Evolutionary conservation across 2,888 invertebrate species (phyloP), one percentile per base, ranked within the genome.

Genomic region (Linyphia triangularis): DNA sequence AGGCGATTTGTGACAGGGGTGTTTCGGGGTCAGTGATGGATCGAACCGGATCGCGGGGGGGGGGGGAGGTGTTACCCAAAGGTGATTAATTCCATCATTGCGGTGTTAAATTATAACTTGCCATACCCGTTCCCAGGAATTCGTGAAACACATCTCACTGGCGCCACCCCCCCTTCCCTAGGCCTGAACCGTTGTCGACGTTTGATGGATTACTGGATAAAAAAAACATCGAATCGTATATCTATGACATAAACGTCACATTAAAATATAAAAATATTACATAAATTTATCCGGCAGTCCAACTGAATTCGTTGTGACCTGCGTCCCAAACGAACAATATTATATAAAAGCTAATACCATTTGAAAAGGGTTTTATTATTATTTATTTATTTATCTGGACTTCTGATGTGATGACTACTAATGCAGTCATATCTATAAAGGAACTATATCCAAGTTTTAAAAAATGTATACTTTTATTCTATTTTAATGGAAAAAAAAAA

Each of bases 81-180:
- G 28, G 19, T 63, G 37, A 51, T 51, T 51, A 51, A 51, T 63
- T 63, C 61, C 77, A 26, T 61, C 61, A 37, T 61, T 77, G 78
- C 16, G 40, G 59, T 51, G 69, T 69, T 30, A 69, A 69, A 69
- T 81, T 81, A 69, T 81, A 81, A 81, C 69, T 81, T 81, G 57
- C 30, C 81, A 69, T 57, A 51, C 51, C 51, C 51, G 51, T 30
- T 30, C 33, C 33, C 13, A 3, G 33, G 19, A 67, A 33, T 33
- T 30, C 67, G 30, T 67, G 30, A 19, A 19, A 13, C 19, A 26
- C 28, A 19, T 30, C 33, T 61, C n/a, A 30, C 30, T 22, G 59
- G 22, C 37, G 30, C 30, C 59, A 7, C 19, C 28, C 30, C 57
- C 19, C 30, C 43, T 63, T 26, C 26, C 16, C 4, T n/a, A 24